Evolutionary conservation across 2,113 vertebrate genomes (phyloP).

Genomic region (Microtus ochrogaster): DNA sequence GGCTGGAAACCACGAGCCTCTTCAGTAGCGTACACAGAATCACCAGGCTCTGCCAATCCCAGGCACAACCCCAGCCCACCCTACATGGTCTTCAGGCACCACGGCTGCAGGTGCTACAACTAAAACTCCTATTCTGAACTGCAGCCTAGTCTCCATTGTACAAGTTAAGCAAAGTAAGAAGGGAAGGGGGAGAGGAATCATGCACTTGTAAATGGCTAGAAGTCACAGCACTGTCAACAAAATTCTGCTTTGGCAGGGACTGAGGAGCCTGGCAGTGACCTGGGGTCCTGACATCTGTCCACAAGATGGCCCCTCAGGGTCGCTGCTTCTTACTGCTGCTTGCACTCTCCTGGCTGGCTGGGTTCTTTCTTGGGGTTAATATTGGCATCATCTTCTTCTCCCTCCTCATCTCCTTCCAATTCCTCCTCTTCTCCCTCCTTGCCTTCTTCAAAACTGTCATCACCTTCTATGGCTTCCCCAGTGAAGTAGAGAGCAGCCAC

Average conservation of each 20-base stretch:
- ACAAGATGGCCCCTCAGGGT: not conserved
- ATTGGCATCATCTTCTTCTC: too few species aligned
- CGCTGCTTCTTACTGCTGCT: slow-evolving; percentile 93
- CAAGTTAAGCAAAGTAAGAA: slow-evolving; percentile 87
- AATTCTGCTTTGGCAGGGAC: slow-evolving; percentile 85
- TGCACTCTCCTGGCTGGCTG: slow-evolving; percentile 97
- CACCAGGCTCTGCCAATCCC: not conserved
- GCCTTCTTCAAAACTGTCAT: too few species aligned
- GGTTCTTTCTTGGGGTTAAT: slow-evolving; percentile 89
- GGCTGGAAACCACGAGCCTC: not conserved
- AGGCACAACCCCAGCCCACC: not conserved
- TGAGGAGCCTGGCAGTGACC: slow-evolving; percentile 85
- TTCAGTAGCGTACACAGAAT: not conserved
- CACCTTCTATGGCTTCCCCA: too few species aligned
- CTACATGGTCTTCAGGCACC: slow-evolving; percentile 56
- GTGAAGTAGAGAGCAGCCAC: too few species aligned
- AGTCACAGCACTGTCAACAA: slow-evolving; percentile 83
- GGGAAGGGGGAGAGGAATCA: slow-evolving; percentile 87
- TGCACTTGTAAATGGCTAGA: slow-evolving; percentile 91
- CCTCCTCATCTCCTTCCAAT: too few species aligned
- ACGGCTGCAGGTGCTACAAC: slow-evolving; percentile 84
- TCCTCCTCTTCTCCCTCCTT: too few species aligned
- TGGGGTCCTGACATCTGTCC: slow-evolving; percentile 50
- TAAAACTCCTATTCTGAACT: slow-evolving; percentile 84
- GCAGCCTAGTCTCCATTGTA: slow-evolving; percentile 87